A percentile compares a stretch with the other conserved stretches of the same genome.
phyloP scores from a whole-genome alignment of 2,113 vertebrate genomes.

The Trichomycterus rosablanca region DNA sequence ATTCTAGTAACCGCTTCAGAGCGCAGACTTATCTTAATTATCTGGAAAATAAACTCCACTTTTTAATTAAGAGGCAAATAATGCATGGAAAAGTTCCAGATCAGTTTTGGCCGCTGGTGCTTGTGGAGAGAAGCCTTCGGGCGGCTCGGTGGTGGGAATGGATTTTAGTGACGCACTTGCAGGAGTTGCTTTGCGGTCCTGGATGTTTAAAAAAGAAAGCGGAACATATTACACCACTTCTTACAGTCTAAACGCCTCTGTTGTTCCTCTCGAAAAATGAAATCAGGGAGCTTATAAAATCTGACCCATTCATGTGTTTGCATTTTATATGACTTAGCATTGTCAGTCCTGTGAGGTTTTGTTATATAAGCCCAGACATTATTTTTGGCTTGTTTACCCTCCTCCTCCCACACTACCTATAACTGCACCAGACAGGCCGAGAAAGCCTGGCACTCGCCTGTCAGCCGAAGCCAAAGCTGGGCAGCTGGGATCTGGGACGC shows the following conservation, averaged over 20 bases:
- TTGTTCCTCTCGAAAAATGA: constrained; percentile 31
- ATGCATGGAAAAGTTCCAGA: constrained; percentile 64
- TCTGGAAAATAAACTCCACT: constrained; percentile 62
- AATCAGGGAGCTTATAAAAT: constrained; percentile 32
- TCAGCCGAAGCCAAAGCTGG: constrained; percentile 58
- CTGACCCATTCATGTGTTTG: constrained; percentile 34
- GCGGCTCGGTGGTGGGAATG: constrained; percentile 27
- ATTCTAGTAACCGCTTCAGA: constrained; percentile 60
- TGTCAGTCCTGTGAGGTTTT: constrained; percentile 43
- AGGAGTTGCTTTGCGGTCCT: constrained; percentile 32
- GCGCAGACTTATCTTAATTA: constrained; percentile 68
- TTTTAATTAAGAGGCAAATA: constrained; percentile 67
- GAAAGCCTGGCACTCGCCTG: constrained; percentile 67
- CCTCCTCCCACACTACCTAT: constrained; percentile 52
- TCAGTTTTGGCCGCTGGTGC: constrained; percentile 45
- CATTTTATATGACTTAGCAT: constrained; percentile 53
- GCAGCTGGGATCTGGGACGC: constrained; percentile 71
- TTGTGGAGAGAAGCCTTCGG: constrained; percentile 37
- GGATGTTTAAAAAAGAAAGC: constrained; percentile 41
- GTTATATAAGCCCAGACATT: constrained; percentile 60
- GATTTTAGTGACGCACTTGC: constrained; percentile 37
- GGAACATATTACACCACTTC: constrained; percentile 47
- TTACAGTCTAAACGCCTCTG: constrained; percentile 47
- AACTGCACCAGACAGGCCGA: constrained; percentile 58
- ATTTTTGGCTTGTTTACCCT: constrained; percentile 53